These are phyloP conservation scores for Anodontia alba DNA, from an alignment of 2,888 invertebrate species.

Conservation along the genomic window DNA sequence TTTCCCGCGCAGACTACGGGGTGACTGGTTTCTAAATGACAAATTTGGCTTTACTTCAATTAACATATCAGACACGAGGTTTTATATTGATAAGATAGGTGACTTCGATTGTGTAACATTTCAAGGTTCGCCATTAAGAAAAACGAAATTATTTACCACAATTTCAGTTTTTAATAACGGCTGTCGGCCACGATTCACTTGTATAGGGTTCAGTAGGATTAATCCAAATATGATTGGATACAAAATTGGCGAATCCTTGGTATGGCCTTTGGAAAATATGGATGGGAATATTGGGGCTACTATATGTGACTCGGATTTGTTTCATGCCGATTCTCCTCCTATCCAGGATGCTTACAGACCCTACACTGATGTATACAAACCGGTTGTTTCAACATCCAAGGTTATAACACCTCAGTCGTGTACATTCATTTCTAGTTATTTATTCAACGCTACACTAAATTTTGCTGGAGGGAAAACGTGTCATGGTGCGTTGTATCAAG, in stretches of 20 bases:
- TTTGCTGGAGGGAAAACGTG: slow-evolving; percentile 66
- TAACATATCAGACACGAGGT: slow-evolving; percentile 60
- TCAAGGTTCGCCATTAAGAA: slow-evolving; percentile 61
- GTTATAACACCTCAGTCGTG: slow-evolving; percentile 57
- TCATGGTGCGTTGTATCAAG: slow-evolving; percentile 69
- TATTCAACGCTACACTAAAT: slow-evolving; percentile 53
- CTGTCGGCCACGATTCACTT: slow-evolving; percentile 77
- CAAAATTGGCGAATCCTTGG: slow-evolving; percentile 69
- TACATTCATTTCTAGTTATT: slow-evolving; percentile 63
- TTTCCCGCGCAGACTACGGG: slow-evolving; percentile 67
- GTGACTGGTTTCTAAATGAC: slow-evolving; percentile 67
- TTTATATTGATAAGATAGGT: slow-evolving; percentile 67
- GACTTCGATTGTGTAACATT: slow-evolving; percentile 70
- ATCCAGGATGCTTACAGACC: slow-evolving; percentile 70
- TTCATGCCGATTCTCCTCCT: slow-evolving; percentile 70
- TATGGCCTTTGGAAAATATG: slow-evolving; percentile 67
- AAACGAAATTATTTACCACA: slow-evolving; percentile 67
- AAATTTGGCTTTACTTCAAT: slow-evolving; percentile 38
- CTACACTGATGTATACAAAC: slow-evolving; percentile 63
- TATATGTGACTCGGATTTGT: slow-evolving; percentile 66
- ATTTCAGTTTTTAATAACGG: slow-evolving; percentile 74
- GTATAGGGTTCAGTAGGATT: slow-evolving; percentile 68
- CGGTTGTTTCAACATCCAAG: slow-evolving; percentile 59
- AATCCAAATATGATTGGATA: slow-evolving; percentile 68
- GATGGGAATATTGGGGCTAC: slow-evolving; percentile 45